Conservation (phyloP, 1,140 invertebrate genomes). For the Drosophila nasuta region DNA sequence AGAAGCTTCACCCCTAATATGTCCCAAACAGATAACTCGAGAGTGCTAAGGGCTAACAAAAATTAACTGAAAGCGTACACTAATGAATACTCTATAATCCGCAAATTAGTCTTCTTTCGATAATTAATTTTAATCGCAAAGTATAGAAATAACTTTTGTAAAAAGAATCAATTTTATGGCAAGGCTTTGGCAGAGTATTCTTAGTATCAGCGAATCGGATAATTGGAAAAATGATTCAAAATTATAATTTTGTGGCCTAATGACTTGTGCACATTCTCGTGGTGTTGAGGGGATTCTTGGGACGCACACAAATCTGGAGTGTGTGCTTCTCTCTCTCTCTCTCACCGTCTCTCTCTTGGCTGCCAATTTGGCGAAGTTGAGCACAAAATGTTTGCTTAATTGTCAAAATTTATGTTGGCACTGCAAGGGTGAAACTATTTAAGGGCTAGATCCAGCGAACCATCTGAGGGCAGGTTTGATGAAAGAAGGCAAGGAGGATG, state of each 20-base stretch:
- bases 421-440: slow-evolving; percentile 31
- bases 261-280: slow-evolving; percentile 70
- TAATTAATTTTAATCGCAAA: too few species aligned
- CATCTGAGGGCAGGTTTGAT: not conserved
- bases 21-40: slow-evolving; percentile 42
- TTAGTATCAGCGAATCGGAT: slow-evolving; percentile 41
- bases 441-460: slow-evolving; percentile 19
- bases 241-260: slow-evolving; percentile 69
- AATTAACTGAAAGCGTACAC: not conserved
- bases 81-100: slow-evolving; percentile 21
- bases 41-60: not conserved
- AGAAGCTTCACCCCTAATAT: not conserved
- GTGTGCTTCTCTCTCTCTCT: not conserved
- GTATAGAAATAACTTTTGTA: too few species aligned
- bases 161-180: not conserved
- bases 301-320: not conserved
- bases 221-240: slow-evolving; percentile 68
- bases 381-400: slow-evolving; percentile 66
- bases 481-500: slow-evolving; percentile 46
- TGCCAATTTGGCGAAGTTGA: slow-evolving; percentile 35
- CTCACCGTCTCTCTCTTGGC: not conserved
- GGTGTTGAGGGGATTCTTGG: slow-evolving; percentile 49
- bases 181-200: slow-evolving; percentile 35
- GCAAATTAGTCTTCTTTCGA: too few species aligned
- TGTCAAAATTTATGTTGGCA: slow-evolving; percentile 65